Evolutionary conservation across 2,888 invertebrate species (phyloP).

Genomic region (Parnassius apollo): DNA sequence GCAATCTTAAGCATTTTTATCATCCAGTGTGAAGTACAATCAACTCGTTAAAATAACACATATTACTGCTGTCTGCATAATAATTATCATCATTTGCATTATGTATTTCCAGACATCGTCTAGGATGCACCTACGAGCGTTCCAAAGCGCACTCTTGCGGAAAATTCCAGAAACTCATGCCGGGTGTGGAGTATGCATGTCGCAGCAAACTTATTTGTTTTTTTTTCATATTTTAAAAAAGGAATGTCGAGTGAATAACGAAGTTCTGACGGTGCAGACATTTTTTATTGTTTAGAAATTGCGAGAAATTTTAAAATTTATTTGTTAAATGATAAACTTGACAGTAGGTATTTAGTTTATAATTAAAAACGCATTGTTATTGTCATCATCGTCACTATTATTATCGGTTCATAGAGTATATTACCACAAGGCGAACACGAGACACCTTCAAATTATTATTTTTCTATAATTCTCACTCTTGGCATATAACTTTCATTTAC

Average conservation of each 20-base stretch:
- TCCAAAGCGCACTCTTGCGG: constrained; percentile 55
- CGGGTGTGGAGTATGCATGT: constrained; percentile 50
- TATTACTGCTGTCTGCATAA: constrained; percentile 23
- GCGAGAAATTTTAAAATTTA: constrained; percentile 19
- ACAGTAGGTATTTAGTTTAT: too few relatives aligned
- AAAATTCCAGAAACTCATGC: constrained; percentile 66
- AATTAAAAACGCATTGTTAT: too few relatives aligned
- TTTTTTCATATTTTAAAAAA: constrained; percentile 38
- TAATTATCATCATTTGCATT: constrained; percentile 34
- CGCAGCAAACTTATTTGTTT: constrained; percentile 48
- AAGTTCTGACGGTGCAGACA: constrained; percentile 35
- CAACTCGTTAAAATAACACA: constrained; percentile 19
- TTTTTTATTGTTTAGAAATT: constrained; percentile 22
- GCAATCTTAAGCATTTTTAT: constrained; percentile 14
- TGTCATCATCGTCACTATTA: too few relatives aligned
- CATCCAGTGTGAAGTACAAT: constrained; percentile 1
- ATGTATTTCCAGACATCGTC: constrained; percentile 29
- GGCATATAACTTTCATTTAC: too few relatives aligned
- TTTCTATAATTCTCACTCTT: too few relatives aligned
- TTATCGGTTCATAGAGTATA: too few relatives aligned
- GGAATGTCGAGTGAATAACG: constrained; percentile 40
- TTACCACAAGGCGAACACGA: too few relatives aligned
- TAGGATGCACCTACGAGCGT: constrained; percentile 43
- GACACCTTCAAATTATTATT: too few relatives aligned
- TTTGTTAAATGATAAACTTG: too few relatives aligned